A percentile compares a stretch with the other conserved stretches of the same genome.
Conservation (phyloP, 1,140 invertebrate genomes). For the Conus ventricosus region DNA sequence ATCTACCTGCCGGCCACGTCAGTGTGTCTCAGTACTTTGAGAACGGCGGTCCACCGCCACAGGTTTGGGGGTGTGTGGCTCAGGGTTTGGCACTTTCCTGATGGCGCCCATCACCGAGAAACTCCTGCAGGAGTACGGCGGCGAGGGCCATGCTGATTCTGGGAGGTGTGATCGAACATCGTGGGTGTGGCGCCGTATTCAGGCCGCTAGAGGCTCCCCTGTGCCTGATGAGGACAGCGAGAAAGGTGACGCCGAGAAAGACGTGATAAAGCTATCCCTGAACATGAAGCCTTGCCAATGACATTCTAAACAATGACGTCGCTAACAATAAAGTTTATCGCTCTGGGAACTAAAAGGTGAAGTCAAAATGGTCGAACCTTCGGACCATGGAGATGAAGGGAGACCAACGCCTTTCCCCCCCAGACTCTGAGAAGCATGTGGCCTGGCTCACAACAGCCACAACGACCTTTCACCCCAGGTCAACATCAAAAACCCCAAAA, state of each 20-base stretch:
- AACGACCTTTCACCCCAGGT: neutral
- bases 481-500: no score
- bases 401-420: neutral
- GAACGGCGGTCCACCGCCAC: conserved; percentile 91
- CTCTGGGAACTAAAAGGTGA: neutral
- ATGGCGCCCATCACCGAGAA: conserved; percentile 66
- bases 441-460: conserved; percentile 19
- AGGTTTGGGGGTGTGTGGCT: conserved; percentile 82
- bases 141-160: conserved; percentile 84
- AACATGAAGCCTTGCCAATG: neutral
- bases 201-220: conserved; percentile 79
- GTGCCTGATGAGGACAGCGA: conserved; percentile 6
- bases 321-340: neutral
- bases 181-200: conserved; percentile 85
- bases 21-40: conserved; percentile 96
- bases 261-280: neutral
- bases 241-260: neutral
- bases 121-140: conserved; percentile 64
- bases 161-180: conserved; percentile 87
- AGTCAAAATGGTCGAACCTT: neutral
- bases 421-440: neutral
- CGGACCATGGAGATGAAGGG: neutral
- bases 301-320: neutral
- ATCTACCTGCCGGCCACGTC: conserved; percentile 93
- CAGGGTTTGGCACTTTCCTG: conserved; percentile 70